Evolutionary conservation across 2,113 vertebrate genomes (phyloP).

Genomic region (Cyanoderma ruficeps): DNA sequence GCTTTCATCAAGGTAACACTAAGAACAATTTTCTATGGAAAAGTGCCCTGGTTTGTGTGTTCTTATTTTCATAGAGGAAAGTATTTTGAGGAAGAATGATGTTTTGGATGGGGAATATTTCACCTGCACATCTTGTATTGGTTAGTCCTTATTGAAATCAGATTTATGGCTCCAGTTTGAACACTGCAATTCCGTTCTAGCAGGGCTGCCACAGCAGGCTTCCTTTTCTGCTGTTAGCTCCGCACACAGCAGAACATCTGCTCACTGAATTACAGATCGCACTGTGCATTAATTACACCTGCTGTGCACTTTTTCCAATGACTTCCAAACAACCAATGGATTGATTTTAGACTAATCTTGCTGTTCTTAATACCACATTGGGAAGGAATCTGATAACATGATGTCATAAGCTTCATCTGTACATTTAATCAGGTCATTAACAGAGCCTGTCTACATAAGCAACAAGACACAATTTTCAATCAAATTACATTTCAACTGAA

Average conservation of each 20-base stretch:
- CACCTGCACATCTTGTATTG: neutral
- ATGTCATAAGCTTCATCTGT: constrained; percentile 18
- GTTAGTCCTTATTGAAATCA: neutral
- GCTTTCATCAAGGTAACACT: neutral
- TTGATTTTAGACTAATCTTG: constrained; percentile 38
- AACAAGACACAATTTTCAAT: neutral
- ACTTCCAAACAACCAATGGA: constrained; percentile 2
- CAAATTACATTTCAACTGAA: neutral
- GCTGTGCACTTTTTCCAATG: constrained; percentile 51
- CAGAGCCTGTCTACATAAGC: neutral
- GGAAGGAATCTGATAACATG: neutral
- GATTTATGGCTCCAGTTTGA: neutral
- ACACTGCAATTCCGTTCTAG: neutral
- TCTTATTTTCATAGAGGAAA: neutral
- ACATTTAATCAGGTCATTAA: constrained; percentile 13
- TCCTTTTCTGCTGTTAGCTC: neutral
- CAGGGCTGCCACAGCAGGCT: neutral
- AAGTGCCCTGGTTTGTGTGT: neutral
- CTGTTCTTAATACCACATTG: neutral
- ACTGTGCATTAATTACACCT: constrained; percentile 48
- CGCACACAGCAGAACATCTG: constrained; percentile 40
- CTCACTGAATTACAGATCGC: constrained; percentile 36
- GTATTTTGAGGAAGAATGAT: neutral
- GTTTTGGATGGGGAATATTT: neutral
- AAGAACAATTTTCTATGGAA: neutral